These are phyloP conservation scores for Mastacembelus armatus DNA, from an alignment of 2,797 vertebrate genomes.

Conservation along the genomic window DNA sequence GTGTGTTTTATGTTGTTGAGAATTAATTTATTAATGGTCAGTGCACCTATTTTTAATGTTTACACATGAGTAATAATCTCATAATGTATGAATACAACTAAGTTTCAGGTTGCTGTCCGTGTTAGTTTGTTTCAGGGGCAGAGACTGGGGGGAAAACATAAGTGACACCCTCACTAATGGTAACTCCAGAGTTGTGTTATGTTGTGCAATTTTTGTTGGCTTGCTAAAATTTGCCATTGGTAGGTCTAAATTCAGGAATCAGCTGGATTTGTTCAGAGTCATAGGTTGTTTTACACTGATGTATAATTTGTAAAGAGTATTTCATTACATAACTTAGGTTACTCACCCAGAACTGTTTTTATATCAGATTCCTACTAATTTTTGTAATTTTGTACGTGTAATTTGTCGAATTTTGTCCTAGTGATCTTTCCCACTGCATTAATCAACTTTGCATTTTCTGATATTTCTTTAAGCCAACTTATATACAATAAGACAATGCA, in stretches of 20 bases:
- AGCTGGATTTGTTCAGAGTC: too few relatives aligned
- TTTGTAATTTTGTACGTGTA: too few relatives aligned
- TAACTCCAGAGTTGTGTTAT: constrained; percentile 1
- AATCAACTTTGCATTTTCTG: constrained; percentile 13
- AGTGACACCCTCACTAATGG: background rate
- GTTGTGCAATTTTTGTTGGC: too few relatives aligned
- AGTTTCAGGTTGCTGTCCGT: background rate
- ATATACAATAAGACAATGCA: constrained; percentile 15
- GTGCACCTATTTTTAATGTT: background rate
- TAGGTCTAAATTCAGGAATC: too few relatives aligned
- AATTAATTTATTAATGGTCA: background rate
- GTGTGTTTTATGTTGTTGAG: background rate
- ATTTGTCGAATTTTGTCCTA: background rate
- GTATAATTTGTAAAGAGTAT: too few relatives aligned
- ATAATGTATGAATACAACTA: background rate
- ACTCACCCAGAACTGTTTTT: background rate
- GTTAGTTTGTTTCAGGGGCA: background rate
- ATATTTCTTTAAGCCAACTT: constrained; percentile 10
- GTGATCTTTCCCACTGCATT: background rate
- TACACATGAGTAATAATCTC: constrained; percentile 1
- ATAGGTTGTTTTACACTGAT: too few relatives aligned
- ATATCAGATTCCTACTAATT: background rate
- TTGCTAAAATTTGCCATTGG: too few relatives aligned
- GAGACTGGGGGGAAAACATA: background rate
- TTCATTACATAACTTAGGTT: background rate